These are phyloP conservation scores for Neoascia interrupta DNA, from an alignment of 2,888 invertebrate genomes.

Conservation along the genomic window DNA sequence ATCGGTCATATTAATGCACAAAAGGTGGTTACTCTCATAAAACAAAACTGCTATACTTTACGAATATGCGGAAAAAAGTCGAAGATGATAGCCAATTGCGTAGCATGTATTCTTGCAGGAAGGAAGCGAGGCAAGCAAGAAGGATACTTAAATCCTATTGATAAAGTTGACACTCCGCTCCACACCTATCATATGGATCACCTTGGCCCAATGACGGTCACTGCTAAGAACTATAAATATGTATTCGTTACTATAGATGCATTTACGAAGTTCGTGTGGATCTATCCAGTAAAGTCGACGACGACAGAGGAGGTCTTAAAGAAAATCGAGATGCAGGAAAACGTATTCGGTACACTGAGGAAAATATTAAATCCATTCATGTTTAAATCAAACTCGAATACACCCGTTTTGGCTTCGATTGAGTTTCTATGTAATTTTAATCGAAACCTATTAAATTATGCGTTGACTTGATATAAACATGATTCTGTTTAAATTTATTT, in stretches of 20 bases:
- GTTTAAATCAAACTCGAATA: too few species aligned
- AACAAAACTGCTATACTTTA: too few species aligned
- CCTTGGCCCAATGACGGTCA: neutral
- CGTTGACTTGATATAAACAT: too few species aligned
- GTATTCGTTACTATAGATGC: constrained; percentile 21
- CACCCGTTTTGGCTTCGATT: too few species aligned
- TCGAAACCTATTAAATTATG: too few species aligned
- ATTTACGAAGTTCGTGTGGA: neutral
- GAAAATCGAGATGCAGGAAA: neutral
- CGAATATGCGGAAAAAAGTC: too few species aligned
- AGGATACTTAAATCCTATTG: neutral
- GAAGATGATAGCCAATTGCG: constrained; percentile 39
- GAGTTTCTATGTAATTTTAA: too few species aligned
- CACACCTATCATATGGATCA: constrained; percentile 3
- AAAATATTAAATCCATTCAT: too few species aligned
- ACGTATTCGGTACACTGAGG: constrained; percentile 54
- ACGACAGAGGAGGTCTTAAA: constrained; percentile 1
- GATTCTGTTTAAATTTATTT: too few species aligned
- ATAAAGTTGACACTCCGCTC: neutral
- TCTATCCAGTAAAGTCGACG: constrained; percentile 17
- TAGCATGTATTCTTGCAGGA: neutral
- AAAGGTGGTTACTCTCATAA: neutral
- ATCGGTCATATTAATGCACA: constrained; percentile 24
- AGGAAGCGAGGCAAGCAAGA: constrained; percentile 1
- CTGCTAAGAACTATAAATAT: constrained; percentile 15